These are phyloP conservation scores for Trachythela sp. DNA, from an alignment of 64 coral and sea anemone genomes.

Conservation along the genomic window DNA sequence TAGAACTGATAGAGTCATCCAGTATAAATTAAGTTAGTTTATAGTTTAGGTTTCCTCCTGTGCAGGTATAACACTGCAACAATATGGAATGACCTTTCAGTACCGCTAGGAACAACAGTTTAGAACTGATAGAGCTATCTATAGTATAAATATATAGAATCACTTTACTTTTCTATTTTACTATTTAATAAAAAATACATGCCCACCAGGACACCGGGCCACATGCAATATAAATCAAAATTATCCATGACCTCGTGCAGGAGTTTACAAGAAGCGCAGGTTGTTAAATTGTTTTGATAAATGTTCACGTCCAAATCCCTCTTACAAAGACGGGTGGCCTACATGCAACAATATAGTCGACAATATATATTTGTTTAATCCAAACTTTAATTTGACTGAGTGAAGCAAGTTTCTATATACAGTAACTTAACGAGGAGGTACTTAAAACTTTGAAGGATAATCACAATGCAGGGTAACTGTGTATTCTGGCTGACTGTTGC, in stretches of 20 bases:
- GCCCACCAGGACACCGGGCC: not conserved
- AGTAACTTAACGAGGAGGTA: no score
- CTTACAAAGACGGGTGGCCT: not conserved
- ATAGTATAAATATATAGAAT: no score
- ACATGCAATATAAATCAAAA: not conserved
- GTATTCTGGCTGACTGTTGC: not conserved
- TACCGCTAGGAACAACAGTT: no score
- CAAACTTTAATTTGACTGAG: not conserved
- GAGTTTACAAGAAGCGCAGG: not conserved
- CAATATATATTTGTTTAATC: not conserved
- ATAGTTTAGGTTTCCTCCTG: no score
- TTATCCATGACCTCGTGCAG: not conserved
- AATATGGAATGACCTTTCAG: no score
- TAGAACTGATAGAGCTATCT: no score
- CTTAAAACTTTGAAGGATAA: not conserved
- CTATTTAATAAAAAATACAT: no score
- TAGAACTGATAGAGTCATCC: no score
- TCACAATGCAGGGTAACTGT: not conserved
- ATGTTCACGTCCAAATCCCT: not conserved
- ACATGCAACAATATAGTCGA: not conserved
- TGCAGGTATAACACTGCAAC: no score
- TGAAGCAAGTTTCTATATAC: not conserved
- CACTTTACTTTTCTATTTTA: no score
- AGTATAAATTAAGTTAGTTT: no score
- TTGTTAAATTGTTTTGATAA: slow-evolving; percentile 17